Percentiles rank a stretch among this genome's conserved stretches.
Evolutionary conservation across 1,140 invertebrate genomes (phyloP).

Genomic region (Drosophila equinoxialis): DNA sequence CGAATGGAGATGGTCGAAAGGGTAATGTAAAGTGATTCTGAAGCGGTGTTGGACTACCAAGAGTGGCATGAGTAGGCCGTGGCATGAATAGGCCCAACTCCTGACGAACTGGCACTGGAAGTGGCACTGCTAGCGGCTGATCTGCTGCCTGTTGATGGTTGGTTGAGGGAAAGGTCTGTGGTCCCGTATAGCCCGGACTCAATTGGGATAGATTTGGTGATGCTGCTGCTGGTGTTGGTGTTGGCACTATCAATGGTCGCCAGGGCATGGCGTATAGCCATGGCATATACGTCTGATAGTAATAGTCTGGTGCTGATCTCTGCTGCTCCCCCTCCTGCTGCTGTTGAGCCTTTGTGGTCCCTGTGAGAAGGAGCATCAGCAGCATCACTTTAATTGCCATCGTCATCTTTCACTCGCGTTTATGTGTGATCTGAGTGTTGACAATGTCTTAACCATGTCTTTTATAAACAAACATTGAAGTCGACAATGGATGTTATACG

Average conservation of each 20-base stretch:
- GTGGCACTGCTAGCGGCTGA: background rate
- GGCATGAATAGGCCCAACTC: conserved; percentile 30
- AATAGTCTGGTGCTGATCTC: background rate
- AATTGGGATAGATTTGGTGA: conserved; percentile 13
- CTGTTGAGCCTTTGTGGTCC: background rate
- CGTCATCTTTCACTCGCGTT: conserved; percentile 8
- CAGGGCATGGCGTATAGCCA: conserved; percentile 45
- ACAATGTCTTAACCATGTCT: background rate
- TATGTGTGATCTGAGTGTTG: background rate
- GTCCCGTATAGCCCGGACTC: conserved; percentile 48
- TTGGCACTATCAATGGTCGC: conserved; percentile 39
- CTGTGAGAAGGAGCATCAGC: background rate
- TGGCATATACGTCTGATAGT: background rate
- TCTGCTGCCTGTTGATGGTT: too few species aligned
- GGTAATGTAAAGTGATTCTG: conserved; percentile 39
- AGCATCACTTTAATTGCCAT: conserved; percentile 1
- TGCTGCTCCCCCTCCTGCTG: background rate
- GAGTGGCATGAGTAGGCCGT: conserved; percentile 14
- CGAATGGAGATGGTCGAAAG: conserved; percentile 44
- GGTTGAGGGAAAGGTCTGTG: conserved; percentile 37
- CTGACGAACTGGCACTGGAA: background rate
- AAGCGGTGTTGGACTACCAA: conserved; percentile 1
- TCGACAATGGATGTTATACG: background rate
- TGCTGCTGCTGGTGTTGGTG: background rate
- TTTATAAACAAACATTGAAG: background rate